A percentile compares a stretch with the other conserved stretches of the same genome.
Conservation (phyloP, 2,113 vertebrate species). For the Oreochromis aureus region DNA sequence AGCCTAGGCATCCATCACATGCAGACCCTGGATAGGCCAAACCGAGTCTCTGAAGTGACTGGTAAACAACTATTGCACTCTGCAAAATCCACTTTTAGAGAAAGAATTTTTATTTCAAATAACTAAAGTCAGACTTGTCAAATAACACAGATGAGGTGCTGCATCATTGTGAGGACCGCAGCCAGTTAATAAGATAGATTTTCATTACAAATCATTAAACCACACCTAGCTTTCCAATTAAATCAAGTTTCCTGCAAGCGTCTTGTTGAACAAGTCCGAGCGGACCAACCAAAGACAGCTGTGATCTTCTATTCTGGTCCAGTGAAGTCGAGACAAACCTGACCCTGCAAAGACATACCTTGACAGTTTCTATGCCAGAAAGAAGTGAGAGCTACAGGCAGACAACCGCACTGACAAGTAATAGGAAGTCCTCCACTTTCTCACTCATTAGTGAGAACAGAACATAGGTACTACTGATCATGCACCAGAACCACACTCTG, state of each 20-base stretch:
- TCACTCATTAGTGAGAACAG: conserved; percentile 38
- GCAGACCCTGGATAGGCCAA: not conserved
- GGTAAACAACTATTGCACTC: not conserved
- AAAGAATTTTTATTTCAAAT: not conserved
- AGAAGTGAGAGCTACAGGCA: not conserved
- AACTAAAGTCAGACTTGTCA: conserved; percentile 8
- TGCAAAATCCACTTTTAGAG: not conserved
- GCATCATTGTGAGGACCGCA: conserved; percentile 5
- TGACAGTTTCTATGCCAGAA: conserved; percentile 28
- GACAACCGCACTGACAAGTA: conserved; percentile 31
- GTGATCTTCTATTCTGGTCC: not conserved
- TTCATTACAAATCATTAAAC: conserved; percentile 22
- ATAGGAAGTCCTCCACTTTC: conserved; percentile 19
- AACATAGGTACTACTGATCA: conserved; percentile 10
- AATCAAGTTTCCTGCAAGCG: not conserved
- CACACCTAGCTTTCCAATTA: conserved; percentile 10
- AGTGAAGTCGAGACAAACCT: not conserved
- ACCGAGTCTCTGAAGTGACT: not conserved
- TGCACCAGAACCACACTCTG: not conserved
- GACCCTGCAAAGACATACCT: conserved; percentile 3
- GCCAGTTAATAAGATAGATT: conserved; percentile 29
- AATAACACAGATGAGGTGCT: conserved; percentile 21
- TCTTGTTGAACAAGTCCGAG: conserved; percentile 10
- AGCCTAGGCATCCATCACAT: conserved; percentile 36
- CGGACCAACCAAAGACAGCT: not conserved